Evolutionary conservation across 2,888 invertebrate species (phyloP).

Genomic region (Epirrita christyi): DNA sequence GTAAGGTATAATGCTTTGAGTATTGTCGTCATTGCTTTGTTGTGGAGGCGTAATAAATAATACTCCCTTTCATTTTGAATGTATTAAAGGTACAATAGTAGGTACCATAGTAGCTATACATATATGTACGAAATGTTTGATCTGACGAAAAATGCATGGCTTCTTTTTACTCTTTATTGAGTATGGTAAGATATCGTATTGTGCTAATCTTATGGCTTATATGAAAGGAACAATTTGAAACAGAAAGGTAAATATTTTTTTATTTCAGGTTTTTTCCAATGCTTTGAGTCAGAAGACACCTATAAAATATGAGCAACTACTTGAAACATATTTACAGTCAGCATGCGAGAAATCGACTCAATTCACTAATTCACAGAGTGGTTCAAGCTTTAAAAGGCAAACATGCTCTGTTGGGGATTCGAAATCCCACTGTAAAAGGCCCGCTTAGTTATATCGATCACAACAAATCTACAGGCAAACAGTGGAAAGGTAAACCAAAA

Average conservation of each 20-base stretch:
- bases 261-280: background rate
- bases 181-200: too few relatives aligned
- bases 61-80: background rate
- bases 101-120: too few relatives aligned
- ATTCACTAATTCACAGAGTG: conserved; percentile 17
- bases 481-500: conserved; percentile 12
- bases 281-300: background rate
- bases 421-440: conserved; percentile 11
- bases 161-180: too few relatives aligned
- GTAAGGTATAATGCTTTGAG: conserved; percentile 6
- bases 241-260: too few relatives aligned
- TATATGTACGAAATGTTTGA: too few relatives aligned
- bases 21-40: conserved; percentile 18
- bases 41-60: conserved; percentile 8
- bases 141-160: too few relatives aligned
- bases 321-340: conserved; percentile 9
- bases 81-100: too few relatives aligned
- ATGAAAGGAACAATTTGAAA: too few relatives aligned
- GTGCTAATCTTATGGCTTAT: too few relatives aligned
- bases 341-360: conserved; percentile 1
- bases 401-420: conserved; percentile 17
- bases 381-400: conserved; percentile 19
- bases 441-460: conserved; percentile 11
- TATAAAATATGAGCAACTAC: conserved; percentile 3
- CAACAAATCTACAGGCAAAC: background rate